These are phyloP conservation scores for Mormyrus proboscirostris DNA, from an alignment of 2,797 vertebrate genomes.

Conservation along the genomic window DNA sequence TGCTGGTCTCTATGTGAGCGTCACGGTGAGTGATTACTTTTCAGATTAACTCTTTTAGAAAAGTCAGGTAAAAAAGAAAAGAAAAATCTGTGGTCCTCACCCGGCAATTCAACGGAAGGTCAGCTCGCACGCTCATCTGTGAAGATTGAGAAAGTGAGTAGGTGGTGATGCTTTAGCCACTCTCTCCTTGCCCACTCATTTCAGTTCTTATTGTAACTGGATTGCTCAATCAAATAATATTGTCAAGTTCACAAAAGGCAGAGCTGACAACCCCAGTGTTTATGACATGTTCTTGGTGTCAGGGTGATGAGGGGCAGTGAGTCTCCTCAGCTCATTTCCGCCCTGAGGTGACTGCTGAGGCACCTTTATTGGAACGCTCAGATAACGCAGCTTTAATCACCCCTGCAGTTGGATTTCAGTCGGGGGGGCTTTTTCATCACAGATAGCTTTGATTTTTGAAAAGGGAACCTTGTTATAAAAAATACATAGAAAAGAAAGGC, in stretches of 20 bases:
- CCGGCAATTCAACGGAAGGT: constrained; percentile 27
- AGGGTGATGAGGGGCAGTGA: neutral
- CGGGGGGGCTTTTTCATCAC: neutral
- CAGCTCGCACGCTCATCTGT: constrained; percentile 11
- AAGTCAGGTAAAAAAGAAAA: neutral
- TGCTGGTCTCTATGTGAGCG: neutral
- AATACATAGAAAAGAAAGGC: neutral
- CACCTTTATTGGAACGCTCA: neutral
- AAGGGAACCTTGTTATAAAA: neutral
- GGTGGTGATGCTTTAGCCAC: constrained; percentile 6
- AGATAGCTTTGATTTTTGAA: neutral
- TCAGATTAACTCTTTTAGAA: neutral
- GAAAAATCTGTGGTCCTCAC: constrained; percentile 11
- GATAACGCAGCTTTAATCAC: constrained; percentile 2
- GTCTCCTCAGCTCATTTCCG: neutral
- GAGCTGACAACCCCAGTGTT: constrained; percentile 5
- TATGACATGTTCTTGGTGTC: neutral
- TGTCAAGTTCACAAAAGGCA: constrained; percentile 47
- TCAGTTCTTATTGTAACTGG: constrained; percentile 35
- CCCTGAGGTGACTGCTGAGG: neutral
- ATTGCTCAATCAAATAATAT: constrained; percentile 55
- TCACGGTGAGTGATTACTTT: neutral
- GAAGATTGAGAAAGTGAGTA: constrained; percentile 14
- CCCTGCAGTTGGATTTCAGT: neutral
- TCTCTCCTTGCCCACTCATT: constrained; percentile 12